Evolutionary conservation across 1,140 invertebrate genomes (phyloP).

Genomic region (Scaptodrosophila lebanonensis): DNA sequence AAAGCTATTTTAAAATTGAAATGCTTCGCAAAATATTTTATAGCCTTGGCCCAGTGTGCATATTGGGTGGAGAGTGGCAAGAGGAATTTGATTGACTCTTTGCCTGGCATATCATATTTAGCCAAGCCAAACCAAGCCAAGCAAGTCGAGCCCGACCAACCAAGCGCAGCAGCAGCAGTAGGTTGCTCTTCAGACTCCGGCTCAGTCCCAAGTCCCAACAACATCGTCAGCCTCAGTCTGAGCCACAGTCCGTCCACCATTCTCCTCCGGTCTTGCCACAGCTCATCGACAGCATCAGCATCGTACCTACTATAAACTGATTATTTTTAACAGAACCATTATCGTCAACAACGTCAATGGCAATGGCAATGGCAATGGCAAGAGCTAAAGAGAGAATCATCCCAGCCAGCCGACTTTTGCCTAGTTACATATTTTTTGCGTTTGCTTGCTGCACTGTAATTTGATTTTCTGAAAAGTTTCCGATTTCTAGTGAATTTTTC

Average conservation of each 20-base stretch:
- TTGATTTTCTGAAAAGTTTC: slow-evolving; percentile 75
- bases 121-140: slow-evolving; percentile 41
- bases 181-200: slow-evolving; percentile 1
- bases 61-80: slow-evolving; percentile 47
- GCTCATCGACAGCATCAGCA: slow-evolving; percentile 1
- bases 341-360: slow-evolving; percentile 39
- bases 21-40: too few relatives aligned
- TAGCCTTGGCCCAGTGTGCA: slow-evolving; percentile 26
- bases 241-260: slow-evolving; percentile 5
- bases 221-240: slow-evolving; percentile 10
- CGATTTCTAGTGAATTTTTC: slow-evolving; percentile 74
- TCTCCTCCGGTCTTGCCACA: too few relatives aligned
- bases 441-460: slow-evolving; percentile 46
- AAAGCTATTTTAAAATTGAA: too few relatives aligned
- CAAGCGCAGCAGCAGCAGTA: slow-evolving; percentile 24
- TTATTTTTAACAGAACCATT: slow-evolving; percentile 76
- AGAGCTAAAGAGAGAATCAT: slow-evolving; percentile 31
- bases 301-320: slow-evolving; percentile 67
- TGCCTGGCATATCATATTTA: slow-evolving; percentile 67
- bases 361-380: slow-evolving; percentile 32
- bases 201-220: slow-evolving; percentile 21
- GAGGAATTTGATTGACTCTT: slow-evolving; percentile 70
- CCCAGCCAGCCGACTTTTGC: slow-evolving; percentile 22
- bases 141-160: slow-evolving; percentile 11
- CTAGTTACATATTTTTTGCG: slow-evolving; percentile 29